Evolutionary conservation across 2,888 invertebrate species (phyloP), one percentile per base, ranked within the genome.

Genomic region (Lochmaea capreae): DNA sequence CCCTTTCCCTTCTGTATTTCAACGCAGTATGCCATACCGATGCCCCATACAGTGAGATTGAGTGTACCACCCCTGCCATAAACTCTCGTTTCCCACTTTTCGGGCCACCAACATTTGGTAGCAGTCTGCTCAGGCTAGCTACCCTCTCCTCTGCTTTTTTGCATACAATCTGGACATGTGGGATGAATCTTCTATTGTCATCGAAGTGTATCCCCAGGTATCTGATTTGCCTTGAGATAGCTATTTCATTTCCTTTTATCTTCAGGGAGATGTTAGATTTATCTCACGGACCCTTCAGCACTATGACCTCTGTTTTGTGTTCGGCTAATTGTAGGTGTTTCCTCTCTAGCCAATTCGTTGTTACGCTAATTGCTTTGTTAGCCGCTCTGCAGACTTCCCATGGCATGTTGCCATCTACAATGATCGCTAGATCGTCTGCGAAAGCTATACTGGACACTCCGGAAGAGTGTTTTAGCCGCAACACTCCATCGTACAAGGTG

Each of bases 401-500:
- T 33, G 46, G 18, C 9, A 14, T 46, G 3, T 52, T 18, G 1
- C 39, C 65, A 4, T 16, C 26, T 8, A 43, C 3, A 2, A 65
- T 9, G 2, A 65, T 18, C 4, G 65, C 26, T 14, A 65, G 14
- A 12, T 65, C 65, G 18, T 65, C 65, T 1, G 65, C 46, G 3
- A 33, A 65, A 9, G 65, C 65, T 11, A 46, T 65, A 1, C 12
- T 46, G 9, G 43, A 43, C 6, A 52, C 65, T 46, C 65, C 65
- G 26, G 12, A 4, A 12, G 42, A 3, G 3, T 26, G 42, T 26
- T 62, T 26, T 8, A 62, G 5, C 0, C 14, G 62, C 0, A 62
- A n/a, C 1, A 58, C 3, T 1, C 22, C 58, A 8, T 58, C 58
- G 3, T 58, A 58, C 11, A 58, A 11, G 0, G n/a, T 16, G 26